Base-by-base conservation (phyloP, 53 echinoderm and acorn worm species). In the Crossaster papposus region DNA sequence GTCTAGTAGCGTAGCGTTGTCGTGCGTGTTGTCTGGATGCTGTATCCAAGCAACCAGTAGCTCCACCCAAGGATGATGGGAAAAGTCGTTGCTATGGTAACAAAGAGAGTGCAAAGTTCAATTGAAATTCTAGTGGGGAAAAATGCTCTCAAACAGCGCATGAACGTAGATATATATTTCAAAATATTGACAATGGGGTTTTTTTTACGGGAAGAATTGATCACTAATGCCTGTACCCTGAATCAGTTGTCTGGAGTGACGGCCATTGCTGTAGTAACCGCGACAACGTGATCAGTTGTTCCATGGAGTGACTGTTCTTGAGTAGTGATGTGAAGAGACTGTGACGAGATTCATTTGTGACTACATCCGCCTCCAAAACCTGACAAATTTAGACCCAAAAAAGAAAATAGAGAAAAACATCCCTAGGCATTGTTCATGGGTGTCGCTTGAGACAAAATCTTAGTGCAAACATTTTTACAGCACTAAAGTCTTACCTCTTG, bases 31-130 rank as follows among this genome's bases (percentile, higher is more conserved):
- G 29, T 93, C 90, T 75, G 81, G 53, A 80, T 93, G 88, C 31
- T 86, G 75, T 14, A 92, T 80, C 93, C 96, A 95, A 26, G 83
- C 77, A 73, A 88, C 51, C 18, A 98, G 80, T 24, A 94, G 54
- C 65, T 91, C 80, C 18, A 96, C 86, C 93, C 94, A 96, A 3
- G 93, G 98, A 35, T 93, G 78, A 36, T 85, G 77, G 70, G 77
- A 64, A 33, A 78, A 52, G 18, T 37, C 65, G 53, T 73, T 51
- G 53, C 88, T 83, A 86, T 62, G 17, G 82, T 71, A 79, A 86
- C 86, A 63, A 50, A 88, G 50, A 22, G 9, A 3, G 37, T 75
- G 30, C 2, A 75, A 30, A 52, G 4, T 23, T 7, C 76, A 14
- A 17, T 10, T 18, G 0, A 83, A 30, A 55, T 24, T 18, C 2